Evolutionary conservation across 2,888 invertebrate genomes (phyloP), one percentile per base, ranked within the genome.

Genomic region (Cantharis lateralis): DNA sequence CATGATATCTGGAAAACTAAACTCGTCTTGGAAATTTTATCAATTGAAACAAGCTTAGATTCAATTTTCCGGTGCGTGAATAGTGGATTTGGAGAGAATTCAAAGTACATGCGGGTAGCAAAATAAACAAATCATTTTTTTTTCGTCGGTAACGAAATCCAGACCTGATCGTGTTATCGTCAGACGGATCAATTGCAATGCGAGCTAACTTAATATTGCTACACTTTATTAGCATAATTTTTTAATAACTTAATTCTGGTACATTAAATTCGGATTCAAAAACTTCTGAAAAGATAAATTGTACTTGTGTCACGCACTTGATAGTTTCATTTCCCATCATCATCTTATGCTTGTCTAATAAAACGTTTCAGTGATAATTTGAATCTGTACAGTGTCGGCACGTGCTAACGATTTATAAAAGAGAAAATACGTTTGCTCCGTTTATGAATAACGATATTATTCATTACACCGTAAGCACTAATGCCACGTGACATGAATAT

Each of bases 371-470:
- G 70, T 11, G 76, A 72, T 76, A 76, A 73, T 63, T 61, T 61
- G 73, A 76, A 70, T 72, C 71, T 72, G 63, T n/a, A 66, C 11
- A 72, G 32, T 62, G 72, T 70, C 26, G 63, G 72, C 76, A 76
- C 76, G 76, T 76, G 76, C 76, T 28, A 76, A 70, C 70, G 72
- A 76, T 76, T 73, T 76, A 71, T 73, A 72, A 66, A 66, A 26
- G 20, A 66, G 76, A 76, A 76, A 76, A 76, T 76, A 70, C 76
- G 76, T 76, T 76, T 70, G 70, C 70, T 70, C 72, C 76, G 61
- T 76, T 73, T 73, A 76, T 76, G 72, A 73, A 70, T 73, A 76
- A 73, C 73, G 68, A 72, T 70, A 76, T 73, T 76, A 73, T 73
- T 76, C 72, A 73, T 73, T 76, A 76, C 64, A 70, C 48, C 73